Evolutionary conservation across 2,113 vertebrate genomes (phyloP), one percentile per base, ranked within the genome.

Genomic region (Notothenia rossii): DNA sequence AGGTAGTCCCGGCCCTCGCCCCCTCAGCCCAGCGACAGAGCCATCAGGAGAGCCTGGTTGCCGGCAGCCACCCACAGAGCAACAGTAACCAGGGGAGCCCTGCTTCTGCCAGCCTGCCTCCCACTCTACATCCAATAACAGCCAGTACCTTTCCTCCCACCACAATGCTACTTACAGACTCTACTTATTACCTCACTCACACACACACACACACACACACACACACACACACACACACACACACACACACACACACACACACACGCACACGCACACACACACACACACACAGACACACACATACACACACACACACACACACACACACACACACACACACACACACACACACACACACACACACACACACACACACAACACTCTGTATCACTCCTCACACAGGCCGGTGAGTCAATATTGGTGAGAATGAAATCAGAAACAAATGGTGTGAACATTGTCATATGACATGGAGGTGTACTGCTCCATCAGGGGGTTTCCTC

Each of bases 21-120:
- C 92, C 90, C 91, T 93, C 88, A 91, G 86, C 90, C 83, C 86
- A 85, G 83, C 45, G 75, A 92, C 88, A 79, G 71, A 50, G 79
- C 84, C 81, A 84, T 77, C 83, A 80, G 65, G 67, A 91, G 90
- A 92, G 87, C 89, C 91, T 81, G 85, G 85, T 59, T 89, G 86
- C 91, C 53, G 73, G 67, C 76, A 75, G 77, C 89, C 91, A 91
- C 91, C 91, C 91, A 93, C 89, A 88, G 90, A 89, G 90, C 80
- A 92, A 91, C 90, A 86, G 93, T 94, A 92, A 89, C 93, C 88
- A 94, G 91, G 93, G 91, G 93, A 94, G 93, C 89, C 93, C 91
- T 91, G 75, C 72, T 91, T 81, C 83, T 86, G 85, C 87, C 81
- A 79, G 82, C 87, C 86, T 82, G 83, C 89, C 92, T 87, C 92